phyloP scores from a whole-genome alignment of 2,113 vertebrate genomes.

The Cavia porcellus region DNA sequence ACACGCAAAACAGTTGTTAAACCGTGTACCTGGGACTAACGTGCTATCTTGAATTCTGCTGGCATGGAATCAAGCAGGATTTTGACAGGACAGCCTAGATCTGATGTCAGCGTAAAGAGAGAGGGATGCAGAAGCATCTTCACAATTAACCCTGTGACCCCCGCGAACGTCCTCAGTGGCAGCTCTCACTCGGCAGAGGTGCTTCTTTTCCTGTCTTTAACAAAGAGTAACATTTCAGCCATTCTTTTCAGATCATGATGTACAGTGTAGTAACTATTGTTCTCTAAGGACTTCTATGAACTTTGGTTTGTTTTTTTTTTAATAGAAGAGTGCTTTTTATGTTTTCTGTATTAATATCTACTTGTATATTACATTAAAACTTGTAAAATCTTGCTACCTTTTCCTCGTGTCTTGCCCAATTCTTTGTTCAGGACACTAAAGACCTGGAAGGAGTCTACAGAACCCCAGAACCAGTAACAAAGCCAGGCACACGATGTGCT shows the following conservation, averaged over 20 bases:
- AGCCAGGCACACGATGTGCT: not conserved
- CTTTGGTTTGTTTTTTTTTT: no score
- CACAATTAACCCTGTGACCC: not conserved
- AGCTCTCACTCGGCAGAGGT: not conserved
- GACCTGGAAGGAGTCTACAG: not conserved
- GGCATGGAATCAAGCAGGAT: not conserved
- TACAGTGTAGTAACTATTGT: not conserved
- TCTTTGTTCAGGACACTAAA: not conserved
- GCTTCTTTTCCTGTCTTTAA: not conserved
- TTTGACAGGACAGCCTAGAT: not conserved
- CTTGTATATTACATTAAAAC: not conserved
- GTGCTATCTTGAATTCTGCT: not conserved
- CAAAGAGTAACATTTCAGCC: not conserved
- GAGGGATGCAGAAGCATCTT: not conserved
- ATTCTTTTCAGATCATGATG: not conserved
- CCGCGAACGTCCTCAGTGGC: not conserved
- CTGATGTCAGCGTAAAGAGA: not conserved
- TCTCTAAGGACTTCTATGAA: not conserved
- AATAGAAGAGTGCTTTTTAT: not conserved
- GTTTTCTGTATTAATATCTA: not conserved
- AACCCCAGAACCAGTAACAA: not conserved
- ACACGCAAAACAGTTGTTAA: not conserved
- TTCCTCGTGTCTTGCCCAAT: not conserved
- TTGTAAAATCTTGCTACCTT: not conserved
- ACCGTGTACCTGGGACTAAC: not conserved